Percentiles rank a stretch among this genome's conserved stretches.
These are phyloP conservation scores for Margaritifera margaritifera DNA, from an alignment of 2,888 invertebrate genomes.

Conservation along the genomic window DNA sequence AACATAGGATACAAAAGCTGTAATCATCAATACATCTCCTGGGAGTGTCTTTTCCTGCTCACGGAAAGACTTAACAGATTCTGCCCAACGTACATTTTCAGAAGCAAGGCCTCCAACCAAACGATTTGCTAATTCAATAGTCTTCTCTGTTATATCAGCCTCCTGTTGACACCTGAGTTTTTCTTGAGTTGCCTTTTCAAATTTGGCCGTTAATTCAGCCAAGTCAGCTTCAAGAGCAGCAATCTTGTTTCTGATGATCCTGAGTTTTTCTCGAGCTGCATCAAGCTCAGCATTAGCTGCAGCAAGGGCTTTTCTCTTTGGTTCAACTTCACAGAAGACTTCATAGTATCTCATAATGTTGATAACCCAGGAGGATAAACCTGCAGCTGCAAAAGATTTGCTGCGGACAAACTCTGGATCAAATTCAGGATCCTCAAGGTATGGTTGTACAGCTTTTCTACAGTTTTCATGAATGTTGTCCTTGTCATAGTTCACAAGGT, in stretches of 20 bases:
- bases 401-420: constrained; percentile 93
- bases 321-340: constrained; percentile 97
- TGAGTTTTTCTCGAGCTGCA: constrained; percentile 90
- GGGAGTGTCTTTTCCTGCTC: constrained; percentile 93
- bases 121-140: constrained; percentile 92
- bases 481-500: constrained; percentile 92
- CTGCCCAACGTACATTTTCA: constrained; percentile 97
- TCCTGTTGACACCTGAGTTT: constrained; percentile 94
- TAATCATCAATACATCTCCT: constrained; percentile 92
- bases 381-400: constrained; percentile 94
- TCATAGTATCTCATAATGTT: constrained; percentile 96
- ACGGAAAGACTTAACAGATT: constrained; percentile 85
- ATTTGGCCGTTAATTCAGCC: constrained; percentile 90
- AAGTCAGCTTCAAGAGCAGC: constrained; percentile 89
- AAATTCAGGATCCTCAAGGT: constrained; percentile 93
- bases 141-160: constrained; percentile 94
- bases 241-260: constrained; percentile 90
- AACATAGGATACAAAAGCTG: constrained; percentile 96
- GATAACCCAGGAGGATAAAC: constrained; percentile 96
- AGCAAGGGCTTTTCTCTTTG: constrained; percentile 92
- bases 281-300: constrained; percentile 93
- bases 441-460: constrained; percentile 94
- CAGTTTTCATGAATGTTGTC: constrained; percentile 97
- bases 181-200: constrained; percentile 88
- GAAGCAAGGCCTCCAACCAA: constrained; percentile 95